These are phyloP conservation scores for Cephus rjabovi DNA, from an alignment of 2,888 invertebrate species.

Conservation along the genomic window DNA sequence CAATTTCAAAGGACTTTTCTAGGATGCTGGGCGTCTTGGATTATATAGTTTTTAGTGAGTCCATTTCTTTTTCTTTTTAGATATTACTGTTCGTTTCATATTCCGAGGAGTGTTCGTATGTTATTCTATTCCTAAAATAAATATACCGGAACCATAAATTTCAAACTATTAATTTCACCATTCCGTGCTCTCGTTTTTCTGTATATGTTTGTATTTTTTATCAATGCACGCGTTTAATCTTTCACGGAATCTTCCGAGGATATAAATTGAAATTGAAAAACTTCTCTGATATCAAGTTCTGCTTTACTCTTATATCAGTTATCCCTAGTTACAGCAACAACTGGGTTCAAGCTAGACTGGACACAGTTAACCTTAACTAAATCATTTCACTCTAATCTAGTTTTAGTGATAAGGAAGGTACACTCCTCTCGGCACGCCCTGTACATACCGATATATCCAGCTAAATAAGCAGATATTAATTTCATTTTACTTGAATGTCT, in stretches of 20 bases:
- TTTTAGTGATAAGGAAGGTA: neutral
- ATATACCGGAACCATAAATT: neutral
- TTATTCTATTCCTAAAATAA: neutral
- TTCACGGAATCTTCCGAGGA: neutral
- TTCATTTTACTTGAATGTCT: neutral
- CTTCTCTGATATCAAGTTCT: neutral
- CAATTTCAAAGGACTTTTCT: no score
- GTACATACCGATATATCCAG: neutral
- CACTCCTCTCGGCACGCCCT: neutral
- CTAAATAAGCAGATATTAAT: neutral
- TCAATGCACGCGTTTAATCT: neutral
- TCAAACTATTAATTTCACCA: neutral
- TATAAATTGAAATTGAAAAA: neutral
- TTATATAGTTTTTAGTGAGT: no score
- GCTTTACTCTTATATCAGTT: neutral
- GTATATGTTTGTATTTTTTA: neutral
- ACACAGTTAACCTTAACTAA: neutral
- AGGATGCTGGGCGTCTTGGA: no score
- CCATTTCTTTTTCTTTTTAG: neutral
- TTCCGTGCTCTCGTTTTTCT: neutral
- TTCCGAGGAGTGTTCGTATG: neutral
- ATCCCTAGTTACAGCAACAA: neutral
- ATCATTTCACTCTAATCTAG: neutral
- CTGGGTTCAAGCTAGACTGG: neutral
- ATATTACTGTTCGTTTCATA: neutral